Evolutionary conservation across 2,113 vertebrate species (phyloP), one percentile per base, ranked within the genome.

Genomic region (Zingel zingel): DNA sequence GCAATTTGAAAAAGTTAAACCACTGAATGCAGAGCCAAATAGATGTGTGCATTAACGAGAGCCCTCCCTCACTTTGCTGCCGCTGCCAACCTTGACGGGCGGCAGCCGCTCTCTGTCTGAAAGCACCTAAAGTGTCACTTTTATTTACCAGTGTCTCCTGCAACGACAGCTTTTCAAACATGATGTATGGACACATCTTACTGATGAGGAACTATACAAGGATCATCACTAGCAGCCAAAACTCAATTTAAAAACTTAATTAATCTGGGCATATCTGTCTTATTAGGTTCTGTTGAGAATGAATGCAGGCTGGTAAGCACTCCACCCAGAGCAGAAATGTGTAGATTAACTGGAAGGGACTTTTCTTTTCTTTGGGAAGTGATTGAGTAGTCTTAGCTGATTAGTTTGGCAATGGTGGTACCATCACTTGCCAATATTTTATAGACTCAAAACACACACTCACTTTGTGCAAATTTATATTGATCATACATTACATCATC

Each of bases 331-430:
- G 10, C 57, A 74, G 71, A 47, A 11, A 59, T 69, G 58, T 82
- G 62, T 57, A 72, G 54, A 84, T 84, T 73, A 70, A 70, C 47
- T 87, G 57, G 36, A 73, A 74, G 25, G 27, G 16, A 71, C 33
- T n/a, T 45, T 23, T 45, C 4, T 45, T 71, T 66, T 54, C 6
- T 12, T 30, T 15, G 4, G 13, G 10, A 51, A 80, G 30, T 45
- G 66, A 87, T 83, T 6, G 33, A 33, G 33, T 47, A 54, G 25
- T 79, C 58, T 79, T 66, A 39, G 51, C 58, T 77, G 61, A 79
- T 72, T 45, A 76, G 33, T 76, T 53, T 89, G 81, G 77, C 67
- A 74, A 43, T 27, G 57, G 25, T 30, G 48, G 16, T 36, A 54
- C 43, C 19, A 39, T 66, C 36, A 43, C 25, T 61, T 77, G 68